Evolutionary conservation across 2,797 vertebrate species (phyloP), one percentile per base, ranked within the genome.

Genomic region (Oryzias dopingdopingensis): DNA sequence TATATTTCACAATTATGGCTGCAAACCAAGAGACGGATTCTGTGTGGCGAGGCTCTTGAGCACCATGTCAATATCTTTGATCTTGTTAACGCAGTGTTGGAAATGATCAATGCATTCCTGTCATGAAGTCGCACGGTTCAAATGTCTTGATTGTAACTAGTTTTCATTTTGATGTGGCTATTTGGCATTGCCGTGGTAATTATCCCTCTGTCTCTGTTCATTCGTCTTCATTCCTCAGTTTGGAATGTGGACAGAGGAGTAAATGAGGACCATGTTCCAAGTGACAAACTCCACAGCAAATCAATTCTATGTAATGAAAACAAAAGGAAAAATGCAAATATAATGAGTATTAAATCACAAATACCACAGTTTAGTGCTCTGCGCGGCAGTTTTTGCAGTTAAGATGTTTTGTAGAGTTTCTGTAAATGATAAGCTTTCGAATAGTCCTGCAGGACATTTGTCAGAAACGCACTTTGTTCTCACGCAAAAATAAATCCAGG

Each of bases 191-290:
- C 62, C 54, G 3, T 59, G 66, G 66, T 86, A 82, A 86, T 86
- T 79, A 85, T 75, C 71, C 67, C 29, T 72, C 78, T 86, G 80
- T 79, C 82, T 70, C 66, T 72, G 55, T 76, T 83, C 72, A 80
- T 85, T 77, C 79, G 64, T 79, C 78, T 79, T 61, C 20, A 81
- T 85, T 82, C 60, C 32, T 80, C 55, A 67, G 18, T 54, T 61
- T 78, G 71, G 65, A 66, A 61, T 71, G 74, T 59, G 71, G 64
- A 47, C 72, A 62, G 67, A 57, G 42, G 55, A 52, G 58, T 70
- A 71, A 83, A 77, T 76, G 75, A 81, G 72, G 66, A 62, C 55
- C 74, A 72, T 68, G 75, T 75, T 84, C 61, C 67, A 74, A 81
- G 70, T 70, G 69, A 70, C 72, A 60, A 76, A 73, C 53, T 79